Base-by-base conservation (phyloP, 2,113 vertebrate species). In the Tapirus terrestris region DNA sequence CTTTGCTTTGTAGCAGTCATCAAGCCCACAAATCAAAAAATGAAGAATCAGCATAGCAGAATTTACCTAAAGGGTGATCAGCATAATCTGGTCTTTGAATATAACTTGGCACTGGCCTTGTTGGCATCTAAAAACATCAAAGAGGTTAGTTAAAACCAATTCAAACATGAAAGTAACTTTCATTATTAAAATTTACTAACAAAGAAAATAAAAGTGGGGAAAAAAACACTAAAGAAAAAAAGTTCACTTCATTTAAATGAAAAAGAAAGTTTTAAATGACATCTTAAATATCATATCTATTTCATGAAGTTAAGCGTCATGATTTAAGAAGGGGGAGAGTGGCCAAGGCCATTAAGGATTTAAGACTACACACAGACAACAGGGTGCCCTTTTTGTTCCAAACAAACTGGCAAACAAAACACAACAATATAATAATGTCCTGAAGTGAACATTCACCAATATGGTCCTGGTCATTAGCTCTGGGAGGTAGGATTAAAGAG, bases 41-140 rank as follows among this genome's bases (percentile, higher is more conserved):
- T 31, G 1, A 65, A 77, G 58, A 77, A 82, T 13, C 2, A 65
- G 39, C 8, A 81, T 0, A 68, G 16, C 31, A 96, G 23, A 56
- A 53, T 91, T 99, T 99, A 99, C 99, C 99, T 99, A 99, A 98
- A 7, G 99, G 99, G 95, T 99, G 99, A 98, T 99, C 99, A 61
- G 99, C 99, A 98, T 99, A 99, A 99, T 99, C 99, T 0, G 99
- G 99, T 98, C 99, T 99, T 98, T 99, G 99, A 98, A 99, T 99
- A 84, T 99, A 99, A 97, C 99, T 99, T 85, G 99, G 99, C 97
- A 99, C 99, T 73, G 98, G 99, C 98, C 99, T 99, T 97, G 99
- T 99, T 93, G 99, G 99, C 70, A 99, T 99, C 99, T 99, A 98
- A 94, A 98, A 18, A 97, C 5, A 92, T 89, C 56, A 95, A 94